phyloP scores from a whole-genome alignment of 2,888 invertebrate species.

The Dynastes grantii region DNA sequence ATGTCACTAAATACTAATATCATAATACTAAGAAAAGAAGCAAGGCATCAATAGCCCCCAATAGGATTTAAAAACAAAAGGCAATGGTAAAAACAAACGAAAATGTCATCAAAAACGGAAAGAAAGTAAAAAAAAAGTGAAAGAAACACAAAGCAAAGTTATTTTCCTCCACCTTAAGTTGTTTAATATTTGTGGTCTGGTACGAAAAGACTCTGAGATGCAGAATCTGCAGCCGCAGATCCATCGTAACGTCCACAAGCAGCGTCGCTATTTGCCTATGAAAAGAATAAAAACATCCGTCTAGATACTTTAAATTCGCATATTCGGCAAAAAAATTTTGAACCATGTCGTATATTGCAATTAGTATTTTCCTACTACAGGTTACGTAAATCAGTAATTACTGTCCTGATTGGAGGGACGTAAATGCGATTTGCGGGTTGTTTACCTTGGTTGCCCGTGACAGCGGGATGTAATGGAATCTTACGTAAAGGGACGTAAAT shows the following conservation, averaged over 20 bases:
- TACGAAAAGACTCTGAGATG: constrained; percentile 48
- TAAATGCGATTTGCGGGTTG: too few species aligned
- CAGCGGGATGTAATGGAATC: too few species aligned
- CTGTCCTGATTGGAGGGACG: too few species aligned
- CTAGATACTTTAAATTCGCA: too few species aligned
- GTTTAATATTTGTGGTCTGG: constrained; percentile 49
- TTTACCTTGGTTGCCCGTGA: too few species aligned
- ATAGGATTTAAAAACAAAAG: neutral
- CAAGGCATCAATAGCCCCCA: neutral
- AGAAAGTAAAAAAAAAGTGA: neutral
- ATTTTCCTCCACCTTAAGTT: constrained; percentile 28
- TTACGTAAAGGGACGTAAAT: too few species aligned
- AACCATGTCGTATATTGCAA: too few species aligned
- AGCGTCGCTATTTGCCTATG: constrained; percentile 48
- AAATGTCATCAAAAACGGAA: neutral
- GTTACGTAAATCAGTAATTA: too few species aligned
- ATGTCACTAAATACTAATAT: too few species aligned
- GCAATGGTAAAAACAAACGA: neutral
- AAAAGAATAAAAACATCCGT: neutral
- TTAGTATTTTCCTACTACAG: too few species aligned
- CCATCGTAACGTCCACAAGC: constrained; percentile 48
- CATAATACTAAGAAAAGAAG: neutral
- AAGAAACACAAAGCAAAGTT: constrained; percentile 23
- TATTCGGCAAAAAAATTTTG: too few species aligned
- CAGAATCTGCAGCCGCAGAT: constrained; percentile 40